Percentiles rank a stretch among this genome's conserved stretches.
Evolutionary conservation across 2,113 vertebrate species (phyloP).

Genomic region (Bambusicola thoracicus): DNA sequence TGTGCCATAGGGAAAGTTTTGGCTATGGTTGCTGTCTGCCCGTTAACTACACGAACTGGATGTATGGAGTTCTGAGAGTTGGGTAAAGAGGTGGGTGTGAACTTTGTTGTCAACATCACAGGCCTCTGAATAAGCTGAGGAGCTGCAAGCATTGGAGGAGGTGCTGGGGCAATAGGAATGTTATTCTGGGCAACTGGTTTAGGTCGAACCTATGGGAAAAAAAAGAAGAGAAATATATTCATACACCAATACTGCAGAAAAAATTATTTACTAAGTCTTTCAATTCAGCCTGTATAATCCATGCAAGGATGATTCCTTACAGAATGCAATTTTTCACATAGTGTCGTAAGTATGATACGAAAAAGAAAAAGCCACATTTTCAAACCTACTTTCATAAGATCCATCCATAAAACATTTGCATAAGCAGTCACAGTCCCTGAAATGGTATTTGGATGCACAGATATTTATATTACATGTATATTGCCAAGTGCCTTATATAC

Average conservation of each 20-base stretch:
- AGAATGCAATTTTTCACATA: slow-evolving; percentile 13
- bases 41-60: slow-evolving; percentile 96
- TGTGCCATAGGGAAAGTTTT: slow-evolving; percentile 88
- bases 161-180: slow-evolving; percentile 95
- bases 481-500: not conserved
- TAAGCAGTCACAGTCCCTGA: not conserved
- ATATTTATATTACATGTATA: not conserved
- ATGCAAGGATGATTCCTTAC: not conserved
- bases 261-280: not conserved
- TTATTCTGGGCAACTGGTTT: slow-evolving; percentile 91
- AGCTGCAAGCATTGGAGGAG: slow-evolving; percentile 96
- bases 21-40: slow-evolving; percentile 88
- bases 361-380: slow-evolving; percentile 16
- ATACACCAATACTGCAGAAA: not conserved
- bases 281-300: not conserved
- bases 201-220: slow-evolving; percentile 86
- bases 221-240: not conserved
- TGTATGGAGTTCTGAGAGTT: slow-evolving; percentile 93
- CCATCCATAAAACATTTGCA: not conserved
- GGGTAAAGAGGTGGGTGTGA: slow-evolving; percentile 87
- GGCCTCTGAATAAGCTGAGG: slow-evolving; percentile 95
- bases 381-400: slow-evolving; percentile 21
- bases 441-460: slow-evolving; percentile 13
- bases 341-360: not conserved
- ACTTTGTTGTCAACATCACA: slow-evolving; percentile 94